Base-by-base conservation (phyloP, 2,888 invertebrate species). In the Tetranychus truncatus region DNA sequence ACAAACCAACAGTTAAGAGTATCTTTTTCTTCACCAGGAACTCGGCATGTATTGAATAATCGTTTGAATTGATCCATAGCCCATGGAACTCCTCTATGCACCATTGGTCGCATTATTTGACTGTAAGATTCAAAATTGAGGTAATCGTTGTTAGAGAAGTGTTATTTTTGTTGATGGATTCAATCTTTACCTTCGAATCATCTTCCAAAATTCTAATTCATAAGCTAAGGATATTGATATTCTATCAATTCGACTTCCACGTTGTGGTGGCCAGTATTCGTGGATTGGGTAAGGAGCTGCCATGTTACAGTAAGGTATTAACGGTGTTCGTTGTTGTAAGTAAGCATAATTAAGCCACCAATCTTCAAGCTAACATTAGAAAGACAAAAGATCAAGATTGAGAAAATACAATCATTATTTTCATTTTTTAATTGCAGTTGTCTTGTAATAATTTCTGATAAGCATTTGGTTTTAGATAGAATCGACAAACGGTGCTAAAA, bases 341-440 rank as follows among this genome's bases (percentile, higher is more conserved):
- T 87, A 87, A 0, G 84, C 87, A 77, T 84, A 83, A 65, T 85
- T 83, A 79, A 85, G 84, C 87, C 87, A 87, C 86, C 86, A 87
- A 78, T 82, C 81, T 77, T 84, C 85, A 67, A 86, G 78, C 84
- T 84, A 78, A 34, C 34, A 78, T 72, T 69, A 74, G 77, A 6
- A 73, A 74, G 66, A 20, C 5, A 66, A 72, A 45, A 72, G 11
- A 44, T n/a, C n/a, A n/a, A 45, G 6, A 24, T 44, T 34, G 2
- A n/a, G 45, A 34, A 34, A 34, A 34, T 4, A 34, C 5, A 34
- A 34, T 24, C 24, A 24, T 34, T 34, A 34, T 34, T 34, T 34
- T 34, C 34, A 34, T 34, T 34, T 34, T 34, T 34, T 0, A 34
- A 34, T 4, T 34, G 34, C 34, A 34, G 34, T 34, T 34, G 34